Evolutionary conservation across 2,113 vertebrate genomes (phyloP).

Genomic region (Tragelaphus scriptus): DNA sequence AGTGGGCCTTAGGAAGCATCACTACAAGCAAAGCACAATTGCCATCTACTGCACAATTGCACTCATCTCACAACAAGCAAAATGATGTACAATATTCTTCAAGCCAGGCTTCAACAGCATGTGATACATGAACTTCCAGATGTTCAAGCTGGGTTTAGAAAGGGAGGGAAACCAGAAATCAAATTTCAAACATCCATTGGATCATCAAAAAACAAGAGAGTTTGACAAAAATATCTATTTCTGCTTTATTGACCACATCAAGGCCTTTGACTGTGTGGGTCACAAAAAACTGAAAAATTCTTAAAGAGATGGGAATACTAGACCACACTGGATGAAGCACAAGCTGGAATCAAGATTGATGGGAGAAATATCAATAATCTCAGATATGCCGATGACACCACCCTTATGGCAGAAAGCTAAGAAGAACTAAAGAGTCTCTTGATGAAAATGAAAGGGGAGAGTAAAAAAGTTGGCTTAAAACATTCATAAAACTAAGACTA

Average conservation of each 20-base stretch:
- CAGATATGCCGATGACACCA: neutral
- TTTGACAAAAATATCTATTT: neutral
- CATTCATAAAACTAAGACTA: rapidly evolving
- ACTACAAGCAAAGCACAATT: neutral
- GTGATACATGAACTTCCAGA: rapidly evolving
- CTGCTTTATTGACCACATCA: neutral
- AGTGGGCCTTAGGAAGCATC: neutral
- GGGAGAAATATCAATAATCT: neutral
- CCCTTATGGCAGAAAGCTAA: neutral
- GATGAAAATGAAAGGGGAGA: neutral
- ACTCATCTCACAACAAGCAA: neutral
- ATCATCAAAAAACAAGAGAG: neutral
- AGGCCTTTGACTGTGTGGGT: neutral
- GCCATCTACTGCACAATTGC: neutral
- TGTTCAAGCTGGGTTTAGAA: neutral
- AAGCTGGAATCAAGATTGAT: neutral
- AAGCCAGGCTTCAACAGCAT: neutral
- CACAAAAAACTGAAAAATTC: neutral
- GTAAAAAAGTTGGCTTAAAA: neutral
- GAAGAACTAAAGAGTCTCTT: neutral
- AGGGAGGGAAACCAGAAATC: neutral
- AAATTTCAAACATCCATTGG: neutral
- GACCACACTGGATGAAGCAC: neutral
- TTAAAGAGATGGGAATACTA: neutral
- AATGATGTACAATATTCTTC: neutral